These are phyloP conservation scores for Oncorhynchus mykiss DNA, from an alignment of 2,113 vertebrate species.

Conservation along the genomic window DNA sequence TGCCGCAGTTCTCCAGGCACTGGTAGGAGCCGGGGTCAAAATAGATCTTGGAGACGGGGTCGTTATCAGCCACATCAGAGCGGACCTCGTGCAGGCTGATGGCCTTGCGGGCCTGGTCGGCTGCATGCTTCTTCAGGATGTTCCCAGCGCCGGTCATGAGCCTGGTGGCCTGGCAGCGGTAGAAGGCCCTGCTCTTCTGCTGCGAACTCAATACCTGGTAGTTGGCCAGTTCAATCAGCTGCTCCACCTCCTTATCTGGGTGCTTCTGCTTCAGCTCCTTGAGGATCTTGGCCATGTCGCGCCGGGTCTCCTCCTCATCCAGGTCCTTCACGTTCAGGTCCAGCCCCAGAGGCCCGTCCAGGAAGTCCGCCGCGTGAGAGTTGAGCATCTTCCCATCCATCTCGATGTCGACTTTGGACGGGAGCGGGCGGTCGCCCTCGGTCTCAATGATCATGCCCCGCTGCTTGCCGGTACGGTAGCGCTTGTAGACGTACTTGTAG, in stretches of 20 bases:
- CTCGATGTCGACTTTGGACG: conserved; percentile 96
- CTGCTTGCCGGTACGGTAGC: conserved; percentile 93
- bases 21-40: conserved; percentile 96
- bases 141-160: conserved; percentile 98
- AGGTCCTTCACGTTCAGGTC: conserved; percentile 92
- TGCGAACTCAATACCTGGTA: conserved; percentile 98
- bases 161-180: conserved; percentile 95
- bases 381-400: conserved; percentile 98
- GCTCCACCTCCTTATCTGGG: conserved; percentile 97
- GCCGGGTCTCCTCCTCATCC: conserved; percentile 93
- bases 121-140: conserved; percentile 96
- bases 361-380: conserved; percentile 93
- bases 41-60: conserved; percentile 89
- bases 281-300: conserved; percentile 97
- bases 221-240: conserved; percentile 96
- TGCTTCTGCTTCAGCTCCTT: conserved; percentile 99
- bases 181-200: conserved; percentile 97
- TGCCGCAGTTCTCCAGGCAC: conserved; percentile 98
- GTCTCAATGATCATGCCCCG: conserved; percentile 98
- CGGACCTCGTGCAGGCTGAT: conserved; percentile 98
- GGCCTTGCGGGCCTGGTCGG: conserved; percentile 94
- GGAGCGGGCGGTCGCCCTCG: conserved; percentile 87
- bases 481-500: conserved; percentile 99
- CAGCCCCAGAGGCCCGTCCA: conserved; percentile 90
- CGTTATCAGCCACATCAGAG: conserved; percentile 81